These are phyloP conservation scores for Acanthornis magna DNA, from an alignment of 2,797 vertebrate species.

Conservation along the genomic window DNA sequence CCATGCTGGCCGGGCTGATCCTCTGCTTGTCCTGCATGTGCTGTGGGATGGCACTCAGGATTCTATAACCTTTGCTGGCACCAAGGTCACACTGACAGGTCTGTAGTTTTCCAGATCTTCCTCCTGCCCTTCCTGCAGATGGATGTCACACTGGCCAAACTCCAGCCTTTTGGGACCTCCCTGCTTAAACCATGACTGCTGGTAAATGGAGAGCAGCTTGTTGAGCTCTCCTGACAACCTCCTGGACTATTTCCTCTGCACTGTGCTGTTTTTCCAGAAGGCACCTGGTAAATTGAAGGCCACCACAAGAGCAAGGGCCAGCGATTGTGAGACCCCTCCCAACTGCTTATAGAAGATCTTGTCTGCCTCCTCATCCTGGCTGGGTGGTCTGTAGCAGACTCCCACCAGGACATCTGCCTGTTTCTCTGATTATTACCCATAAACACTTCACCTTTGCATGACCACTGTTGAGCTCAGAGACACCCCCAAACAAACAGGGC, in stretches of 20 bases:
- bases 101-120: not conserved
- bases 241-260: not conserved
- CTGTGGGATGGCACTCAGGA: not conserved
- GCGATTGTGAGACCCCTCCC: accelerated
- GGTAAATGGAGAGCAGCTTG: not conserved
- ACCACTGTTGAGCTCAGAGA: not conserved
- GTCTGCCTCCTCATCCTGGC: not conserved
- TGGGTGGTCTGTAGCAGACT: not conserved
- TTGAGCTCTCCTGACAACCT: not conserved
- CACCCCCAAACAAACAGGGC: not conserved
- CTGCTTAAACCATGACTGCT: not conserved
- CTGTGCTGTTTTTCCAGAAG: not conserved
- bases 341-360: not conserved
- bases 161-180: not conserved
- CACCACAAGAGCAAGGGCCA: not conserved
- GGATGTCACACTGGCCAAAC: not conserved
- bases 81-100: not conserved
- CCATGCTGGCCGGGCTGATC: not conserved
- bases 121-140: not conserved
- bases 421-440: not conserved
- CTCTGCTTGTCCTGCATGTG: not conserved
- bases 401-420: not conserved
- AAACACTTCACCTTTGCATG: not conserved
- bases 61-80: not conserved
- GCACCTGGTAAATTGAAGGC: not conserved